Base-by-base conservation (phyloP, 1,140 invertebrate genomes). In the Lucilia sericata region DNA sequence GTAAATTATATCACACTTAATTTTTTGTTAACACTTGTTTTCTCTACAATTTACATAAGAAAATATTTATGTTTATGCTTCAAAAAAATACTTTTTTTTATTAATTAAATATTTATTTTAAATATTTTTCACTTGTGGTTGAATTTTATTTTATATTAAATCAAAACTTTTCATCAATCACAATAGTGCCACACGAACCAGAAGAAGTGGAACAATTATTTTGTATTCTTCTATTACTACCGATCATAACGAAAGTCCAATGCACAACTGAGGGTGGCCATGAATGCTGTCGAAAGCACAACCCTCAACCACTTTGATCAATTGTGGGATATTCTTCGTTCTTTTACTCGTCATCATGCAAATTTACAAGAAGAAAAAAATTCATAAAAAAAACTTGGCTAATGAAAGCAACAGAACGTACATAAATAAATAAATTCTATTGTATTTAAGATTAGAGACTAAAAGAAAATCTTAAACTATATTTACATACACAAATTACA, bases 241-340 rank as follows among this genome's bases (percentile, higher is more conserved):
- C 76, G 76, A 80, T 80, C 42, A 49, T 80, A 80, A 80, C 76
- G 76, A 80, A 49, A 47, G 47, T 49, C 76, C 17, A 47, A 80
- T 80, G 19, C 9, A 49, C 25, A 80, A 80, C 76, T 80, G 76
- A 80, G 76, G 76, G 76, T 80, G 76, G 76, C 47, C 76, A 21
- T 70, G 65, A 70, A 70, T 21, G 65, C 65, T 21, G 12, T 21
- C 55, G 65, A 70, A 70, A 70, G 65, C 65, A 70, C 65, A 70
- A 70, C 65, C 65, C 65, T 80, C 76, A 49, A 49, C 47, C 76
- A 80, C 47, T 80, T 21, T 13, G 36, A 49, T 49, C 36, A 80
- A 80, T 80, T 80, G 76, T 80, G 42, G 42, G 76, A 51, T 80
- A 47, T 80, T 80, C 47, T 80, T 80, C 47, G n/a, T 70, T 65